A percentile compares a stretch with the other conserved stretches of the same genome.
phyloP scores from a whole-genome alignment of 2,113 vertebrate genomes.

The Dipodomys stephensi region DNA sequence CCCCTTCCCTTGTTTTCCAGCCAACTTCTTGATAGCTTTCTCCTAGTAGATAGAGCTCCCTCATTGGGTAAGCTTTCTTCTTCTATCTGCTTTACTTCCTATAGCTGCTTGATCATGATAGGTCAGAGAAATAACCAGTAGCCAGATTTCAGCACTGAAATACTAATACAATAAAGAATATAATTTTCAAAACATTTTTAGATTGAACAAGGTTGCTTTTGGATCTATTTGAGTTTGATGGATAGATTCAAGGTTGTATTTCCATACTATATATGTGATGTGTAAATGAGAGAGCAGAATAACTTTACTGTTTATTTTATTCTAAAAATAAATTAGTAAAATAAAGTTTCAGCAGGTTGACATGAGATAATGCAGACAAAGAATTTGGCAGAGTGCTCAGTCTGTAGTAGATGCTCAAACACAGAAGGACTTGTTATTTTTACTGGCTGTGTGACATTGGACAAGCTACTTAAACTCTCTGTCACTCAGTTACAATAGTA shows the following conservation, averaged over 20 bases:
- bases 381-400: not conserved
- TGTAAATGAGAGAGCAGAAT: conserved; percentile 71
- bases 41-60: too few relatives aligned
- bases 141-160: not conserved
- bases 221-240: conserved; percentile 70
- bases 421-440: not conserved
- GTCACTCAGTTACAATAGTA: not conserved
- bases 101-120: not conserved
- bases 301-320: conserved; percentile 79
- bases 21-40: not conserved
- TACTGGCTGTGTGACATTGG: not conserved
- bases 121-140: not conserved
- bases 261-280: conserved; percentile 16
- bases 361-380: not conserved
- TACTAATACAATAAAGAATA: not conserved
- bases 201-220: not conserved
- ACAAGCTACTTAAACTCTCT: not conserved
- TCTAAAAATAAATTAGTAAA: conserved; percentile 75
- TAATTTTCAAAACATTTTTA: not conserved
- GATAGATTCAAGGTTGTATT: conserved; percentile 73
- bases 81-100: not conserved
- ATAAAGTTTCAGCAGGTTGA: conserved; percentile 15
- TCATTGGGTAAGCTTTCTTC: not conserved
- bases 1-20: conserved; percentile 1
- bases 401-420: not conserved